Percentiles rank a stretch among this genome's conserved stretches.
Evolutionary conservation across 2,888 invertebrate genomes (phyloP).

Genomic region (Melipona beecheii): DNA sequence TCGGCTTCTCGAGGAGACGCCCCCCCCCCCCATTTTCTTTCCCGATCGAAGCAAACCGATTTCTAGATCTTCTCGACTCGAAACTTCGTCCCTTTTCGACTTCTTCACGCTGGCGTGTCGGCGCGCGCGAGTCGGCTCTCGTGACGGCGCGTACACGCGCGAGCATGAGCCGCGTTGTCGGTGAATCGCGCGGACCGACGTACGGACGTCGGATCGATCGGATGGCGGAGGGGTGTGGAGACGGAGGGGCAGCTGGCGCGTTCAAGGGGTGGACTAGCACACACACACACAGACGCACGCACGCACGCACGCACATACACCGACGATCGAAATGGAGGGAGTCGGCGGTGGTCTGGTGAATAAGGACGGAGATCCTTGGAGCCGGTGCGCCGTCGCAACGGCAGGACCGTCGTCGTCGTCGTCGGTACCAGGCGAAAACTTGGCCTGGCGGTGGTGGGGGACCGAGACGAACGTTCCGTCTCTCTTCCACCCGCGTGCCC

Average conservation of each 20-base stretch:
- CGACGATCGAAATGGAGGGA: conserved; percentile 12
- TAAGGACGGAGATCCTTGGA: conserved; percentile 66
- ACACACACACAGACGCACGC: background rate
- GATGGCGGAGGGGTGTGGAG: conserved; percentile 48
- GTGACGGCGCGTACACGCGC: conserved; percentile 48
- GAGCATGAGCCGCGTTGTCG: conserved; percentile 51
- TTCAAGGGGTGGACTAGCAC: conserved; percentile 22
- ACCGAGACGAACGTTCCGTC: conserved; percentile 47
- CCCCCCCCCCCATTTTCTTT: background rate
- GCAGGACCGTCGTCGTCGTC: conserved; percentile 65
- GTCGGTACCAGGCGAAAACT: conserved; percentile 54
- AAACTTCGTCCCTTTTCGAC: background rate
- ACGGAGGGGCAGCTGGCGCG: background rate
- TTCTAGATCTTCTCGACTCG: background rate
- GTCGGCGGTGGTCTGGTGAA: conserved; percentile 30
- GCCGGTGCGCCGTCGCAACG: conserved; percentile 70
- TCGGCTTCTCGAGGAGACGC: too few species aligned
- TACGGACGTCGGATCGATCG: conserved; percentile 71
- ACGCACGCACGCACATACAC: too few species aligned
- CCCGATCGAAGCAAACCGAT: background rate
- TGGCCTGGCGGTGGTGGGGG: conserved; percentile 18
- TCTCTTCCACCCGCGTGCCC: conserved; percentile 20
- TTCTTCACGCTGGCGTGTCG: conserved; percentile 1
- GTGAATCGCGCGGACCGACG: conserved; percentile 56
- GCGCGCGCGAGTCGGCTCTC: conserved; percentile 7